Conservation (phyloP, 1,140 invertebrate species). For the Scaptomyza graminum region DNA sequence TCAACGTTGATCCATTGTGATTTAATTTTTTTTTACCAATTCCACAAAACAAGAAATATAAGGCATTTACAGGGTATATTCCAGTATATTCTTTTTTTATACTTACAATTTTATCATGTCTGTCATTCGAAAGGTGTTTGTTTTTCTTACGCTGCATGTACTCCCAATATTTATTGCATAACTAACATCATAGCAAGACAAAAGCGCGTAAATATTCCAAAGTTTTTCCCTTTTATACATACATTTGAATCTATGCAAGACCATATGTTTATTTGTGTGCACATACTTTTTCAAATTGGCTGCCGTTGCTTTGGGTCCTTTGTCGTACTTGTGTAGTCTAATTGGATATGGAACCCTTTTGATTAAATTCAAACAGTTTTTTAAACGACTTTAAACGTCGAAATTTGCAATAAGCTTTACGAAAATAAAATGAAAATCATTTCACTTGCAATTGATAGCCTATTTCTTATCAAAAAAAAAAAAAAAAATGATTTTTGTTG, state of each 20-base stretch:
- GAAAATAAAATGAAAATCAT: no score
- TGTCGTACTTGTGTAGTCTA: constrained; percentile 8
- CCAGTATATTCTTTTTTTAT: background rate
- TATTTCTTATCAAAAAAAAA: no score
- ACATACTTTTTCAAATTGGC: background rate
- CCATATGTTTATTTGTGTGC: constrained; percentile 5
- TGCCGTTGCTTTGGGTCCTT: constrained; percentile 3
- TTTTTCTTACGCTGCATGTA: constrained; percentile 46
- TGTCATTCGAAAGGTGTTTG: constrained; percentile 17
- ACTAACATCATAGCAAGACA: constrained; percentile 39
- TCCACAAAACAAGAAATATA: background rate
- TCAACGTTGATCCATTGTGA: no score
- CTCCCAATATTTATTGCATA: constrained; percentile 66
- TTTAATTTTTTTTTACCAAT: no score
- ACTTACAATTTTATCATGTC: background rate
- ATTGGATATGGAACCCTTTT: constrained; percentile 14
- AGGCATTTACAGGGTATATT: background rate
- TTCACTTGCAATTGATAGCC: background rate
- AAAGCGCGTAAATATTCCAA: constrained; percentile 13
- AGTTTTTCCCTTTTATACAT: background rate
- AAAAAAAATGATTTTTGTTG: no score
- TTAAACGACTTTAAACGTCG: background rate
- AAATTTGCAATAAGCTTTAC: background rate
- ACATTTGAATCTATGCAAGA: background rate
- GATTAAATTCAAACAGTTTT: constrained; percentile 15